phyloP scores from a whole-genome alignment of 2,888 invertebrate genomes.

The Drosophila neutralis region DNA sequence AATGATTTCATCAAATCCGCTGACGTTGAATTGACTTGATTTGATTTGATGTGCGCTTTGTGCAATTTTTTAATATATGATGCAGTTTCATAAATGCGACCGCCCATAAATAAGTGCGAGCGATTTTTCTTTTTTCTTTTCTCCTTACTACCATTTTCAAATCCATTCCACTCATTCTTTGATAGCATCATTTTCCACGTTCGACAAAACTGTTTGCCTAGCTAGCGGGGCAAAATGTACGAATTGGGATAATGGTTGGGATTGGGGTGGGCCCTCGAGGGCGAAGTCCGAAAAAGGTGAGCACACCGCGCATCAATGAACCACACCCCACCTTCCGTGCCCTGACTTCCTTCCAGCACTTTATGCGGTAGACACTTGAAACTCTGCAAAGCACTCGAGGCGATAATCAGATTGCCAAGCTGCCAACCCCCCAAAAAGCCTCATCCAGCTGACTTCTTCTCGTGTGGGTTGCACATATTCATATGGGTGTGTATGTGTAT shows the following conservation, averaged over 20 bases:
- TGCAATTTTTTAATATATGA: slow-evolving; percentile 70
- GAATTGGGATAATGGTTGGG: not conserved
- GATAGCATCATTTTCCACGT: slow-evolving; percentile 65
- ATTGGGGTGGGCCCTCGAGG: not conserved
- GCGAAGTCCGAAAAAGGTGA: slow-evolving; percentile 21
- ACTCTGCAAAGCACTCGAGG: slow-evolving; percentile 58
- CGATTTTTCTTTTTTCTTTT: slow-evolving; percentile 9
- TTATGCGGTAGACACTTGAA: slow-evolving; percentile 31
- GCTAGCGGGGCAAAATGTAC: not conserved
- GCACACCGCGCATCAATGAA: slow-evolving; percentile 7
- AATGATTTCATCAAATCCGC: slow-evolving; percentile 73
- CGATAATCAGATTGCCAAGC: slow-evolving; percentile 71
- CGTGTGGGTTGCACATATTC: slow-evolving; percentile 1
- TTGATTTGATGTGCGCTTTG: slow-evolving; percentile 71
- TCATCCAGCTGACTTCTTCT: not conserved
- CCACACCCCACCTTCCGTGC: not conserved
- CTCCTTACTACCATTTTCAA: slow-evolving; percentile 10
- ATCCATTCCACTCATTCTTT: slow-evolving; percentile 32
- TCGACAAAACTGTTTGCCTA: slow-evolving; percentile 38
- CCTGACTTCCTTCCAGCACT: not conserved
- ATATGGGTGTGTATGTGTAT: not conserved
- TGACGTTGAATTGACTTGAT: slow-evolving; percentile 76
- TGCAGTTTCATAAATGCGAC: slow-evolving; percentile 70
- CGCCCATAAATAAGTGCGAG: slow-evolving; percentile 48
- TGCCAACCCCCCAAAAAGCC: slow-evolving; percentile 5